Evolutionary conservation across 2,113 vertebrate species (phyloP).

Genomic region (Alethe castanea): DNA sequence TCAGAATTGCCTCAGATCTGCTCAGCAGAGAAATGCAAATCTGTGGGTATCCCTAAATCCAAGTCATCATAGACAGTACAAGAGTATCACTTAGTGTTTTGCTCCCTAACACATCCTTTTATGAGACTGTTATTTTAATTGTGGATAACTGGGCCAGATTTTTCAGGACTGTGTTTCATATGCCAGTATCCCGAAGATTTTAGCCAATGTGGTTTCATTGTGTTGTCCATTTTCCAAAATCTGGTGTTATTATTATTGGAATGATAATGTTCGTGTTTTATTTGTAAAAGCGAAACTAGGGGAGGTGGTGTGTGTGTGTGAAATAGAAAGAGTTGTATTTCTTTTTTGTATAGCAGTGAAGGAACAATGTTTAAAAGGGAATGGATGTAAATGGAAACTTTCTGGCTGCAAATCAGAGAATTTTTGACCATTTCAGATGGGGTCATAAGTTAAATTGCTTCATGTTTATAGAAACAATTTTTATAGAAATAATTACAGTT

Average conservation of each 20-base stretch:
- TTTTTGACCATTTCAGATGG: background rate
- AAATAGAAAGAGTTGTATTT: background rate
- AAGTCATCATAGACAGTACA: background rate
- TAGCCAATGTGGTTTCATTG: background rate
- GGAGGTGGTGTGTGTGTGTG: accelerated
- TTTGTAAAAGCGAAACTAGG: background rate
- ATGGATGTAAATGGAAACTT: background rate
- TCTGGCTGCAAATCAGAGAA: background rate
- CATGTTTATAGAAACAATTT: background rate
- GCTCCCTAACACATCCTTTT: background rate
- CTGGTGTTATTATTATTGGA: background rate
- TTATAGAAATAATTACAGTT: background rate
- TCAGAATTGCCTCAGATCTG: background rate
- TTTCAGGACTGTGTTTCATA: background rate
- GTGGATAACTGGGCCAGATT: background rate
- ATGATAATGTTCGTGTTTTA: background rate
- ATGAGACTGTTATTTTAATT: background rate
- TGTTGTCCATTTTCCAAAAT: background rate
- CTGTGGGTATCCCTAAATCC: background rate
- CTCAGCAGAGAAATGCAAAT: background rate
- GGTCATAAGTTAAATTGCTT: background rate
- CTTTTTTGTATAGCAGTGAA: background rate
- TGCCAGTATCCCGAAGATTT: background rate
- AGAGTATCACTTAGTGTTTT: background rate
- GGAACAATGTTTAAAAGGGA: background rate